Conservation (phyloP, 1,140 invertebrate genomes). For the Drosophila nannoptera region DNA sequence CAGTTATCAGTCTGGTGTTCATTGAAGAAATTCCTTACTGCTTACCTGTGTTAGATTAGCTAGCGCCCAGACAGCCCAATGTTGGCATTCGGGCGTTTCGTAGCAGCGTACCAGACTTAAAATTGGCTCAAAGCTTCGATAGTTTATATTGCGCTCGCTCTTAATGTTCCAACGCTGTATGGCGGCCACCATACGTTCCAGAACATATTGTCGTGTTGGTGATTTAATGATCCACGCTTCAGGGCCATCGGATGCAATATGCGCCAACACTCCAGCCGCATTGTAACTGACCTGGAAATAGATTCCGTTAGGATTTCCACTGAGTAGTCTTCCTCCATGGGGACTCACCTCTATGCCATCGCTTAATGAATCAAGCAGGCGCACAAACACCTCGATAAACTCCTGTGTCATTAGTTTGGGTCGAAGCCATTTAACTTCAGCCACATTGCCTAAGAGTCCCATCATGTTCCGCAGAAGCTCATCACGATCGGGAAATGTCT, state of each 20-base stretch:
- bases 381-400: slow-evolving; percentile 92
- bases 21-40: neutral
- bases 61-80: slow-evolving; percentile 98
- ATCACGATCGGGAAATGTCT: slow-evolving; percentile 92
- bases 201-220: slow-evolving; percentile 86
- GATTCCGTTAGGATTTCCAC: slow-evolving; percentile 65
- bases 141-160: slow-evolving; percentile 96
- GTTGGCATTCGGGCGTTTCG: slow-evolving; percentile 93
- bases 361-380: slow-evolving; percentile 89
- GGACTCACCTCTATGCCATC: slow-evolving; percentile 94
- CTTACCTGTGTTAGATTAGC: slow-evolving; percentile 94
- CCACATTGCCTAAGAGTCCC: slow-evolving; percentile 96
- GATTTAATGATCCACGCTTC: slow-evolving; percentile 88
- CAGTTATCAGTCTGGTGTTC: neutral
- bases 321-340: slow-evolving; percentile 47
- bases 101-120: slow-evolving; percentile 88
- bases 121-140: slow-evolving; percentile 96
- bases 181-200: slow-evolving; percentile 87
- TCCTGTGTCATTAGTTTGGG: slow-evolving; percentile 90
- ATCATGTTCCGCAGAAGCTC: slow-evolving; percentile 97
- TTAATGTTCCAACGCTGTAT: slow-evolving; percentile 93
- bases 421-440: slow-evolving; percentile 93
- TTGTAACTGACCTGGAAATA: slow-evolving; percentile 93
- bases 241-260: slow-evolving; percentile 95
- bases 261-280: slow-evolving; percentile 96